Base-by-base conservation (phyloP, 2,888 invertebrate genomes). In the Lycocerus yunnanus region DNA sequence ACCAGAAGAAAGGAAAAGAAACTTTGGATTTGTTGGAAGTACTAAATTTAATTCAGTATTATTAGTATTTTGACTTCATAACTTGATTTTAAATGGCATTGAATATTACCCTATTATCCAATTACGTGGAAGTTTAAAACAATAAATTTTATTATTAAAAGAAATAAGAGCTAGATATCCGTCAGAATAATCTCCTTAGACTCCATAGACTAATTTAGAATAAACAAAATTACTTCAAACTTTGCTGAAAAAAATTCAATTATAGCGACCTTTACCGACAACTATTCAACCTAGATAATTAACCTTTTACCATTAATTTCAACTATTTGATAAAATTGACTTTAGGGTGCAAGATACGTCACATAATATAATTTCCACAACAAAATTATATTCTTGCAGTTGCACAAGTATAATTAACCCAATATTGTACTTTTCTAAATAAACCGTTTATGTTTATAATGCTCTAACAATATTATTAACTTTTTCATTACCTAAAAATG, bases 281-380 rank as follows among this genome's bases (percentile, higher is more conserved):
- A 61, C 58, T 66, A 75, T 75, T 75, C 72, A 58, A 65, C 66
- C 14, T 21, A 43, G 73, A 67, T 76, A 76, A 73, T 76, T 73
- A 76, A 73, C 76, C 73, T 76, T 76, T 73, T 58, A 73, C 76
- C 73, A 67, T 72, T 75, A 75, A 75, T 72, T 72, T 72, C 65
- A 69, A 72, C 68, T 75, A 75, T 72, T 69, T 60, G 71, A 63
- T 61, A 72, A 58, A 68, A 72, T 72, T 10, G 16, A 60, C 6
- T 8, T n/a, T 43, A 6, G 5, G n/a, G 43, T 43, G n/a, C 43
- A n/a, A 43, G 13, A 43, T 43, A 43, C n/a, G 43, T 43, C 43
- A 43, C 43, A 43, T 43, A 43, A 43, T 43, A n/a, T 43, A 43
- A 43, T 43, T 43, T 13, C 5, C 43, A 6, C n/a, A 43, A n/a